Evolutionary conservation across 1,140 invertebrate species (phyloP).

Genomic region (Eriocheir sinensis): DNA sequence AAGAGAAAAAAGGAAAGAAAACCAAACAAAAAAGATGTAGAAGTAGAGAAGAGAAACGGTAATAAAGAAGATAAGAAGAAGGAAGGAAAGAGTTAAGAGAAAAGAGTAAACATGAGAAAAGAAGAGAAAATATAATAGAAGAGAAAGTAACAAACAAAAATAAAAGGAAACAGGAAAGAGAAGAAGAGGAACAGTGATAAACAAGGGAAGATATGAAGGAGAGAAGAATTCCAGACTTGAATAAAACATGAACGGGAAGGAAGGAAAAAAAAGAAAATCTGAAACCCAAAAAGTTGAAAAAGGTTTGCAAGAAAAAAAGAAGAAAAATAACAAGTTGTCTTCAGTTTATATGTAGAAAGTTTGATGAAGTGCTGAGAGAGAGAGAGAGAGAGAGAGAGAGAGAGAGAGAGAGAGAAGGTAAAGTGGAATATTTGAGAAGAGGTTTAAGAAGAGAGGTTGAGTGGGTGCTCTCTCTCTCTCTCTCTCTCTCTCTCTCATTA

Average conservation of each 20-base stretch:
- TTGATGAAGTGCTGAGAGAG: too few species aligned
- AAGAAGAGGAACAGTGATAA: not conserved
- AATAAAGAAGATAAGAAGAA: not conserved
- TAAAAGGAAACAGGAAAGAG: not conserved
- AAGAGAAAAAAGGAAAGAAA: not conserved
- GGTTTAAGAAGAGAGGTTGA: too few species aligned
- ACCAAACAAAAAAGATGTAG: not conserved
- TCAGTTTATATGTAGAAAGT: too few species aligned
- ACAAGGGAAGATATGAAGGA: too few species aligned
- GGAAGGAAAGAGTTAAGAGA: not conserved
- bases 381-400: too few species aligned
- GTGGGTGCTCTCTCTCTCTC: too few species aligned
- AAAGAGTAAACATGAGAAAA: not conserved
- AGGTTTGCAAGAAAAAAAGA: not conserved
- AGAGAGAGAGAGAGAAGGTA: too few species aligned
- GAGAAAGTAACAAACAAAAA: not conserved
- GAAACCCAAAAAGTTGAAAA: not conserved
- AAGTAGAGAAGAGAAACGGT: not conserved
- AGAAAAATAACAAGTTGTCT: not conserved
- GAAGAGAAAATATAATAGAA: not conserved
- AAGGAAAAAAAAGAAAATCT: too few species aligned
- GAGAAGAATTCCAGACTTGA: too few species aligned
- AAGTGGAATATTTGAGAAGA: too few species aligned
- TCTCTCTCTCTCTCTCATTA: too few species aligned
- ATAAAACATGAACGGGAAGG: too few species aligned